Conservation (phyloP, 1,140 invertebrate species). For the Microplitis demolitor region DNA sequence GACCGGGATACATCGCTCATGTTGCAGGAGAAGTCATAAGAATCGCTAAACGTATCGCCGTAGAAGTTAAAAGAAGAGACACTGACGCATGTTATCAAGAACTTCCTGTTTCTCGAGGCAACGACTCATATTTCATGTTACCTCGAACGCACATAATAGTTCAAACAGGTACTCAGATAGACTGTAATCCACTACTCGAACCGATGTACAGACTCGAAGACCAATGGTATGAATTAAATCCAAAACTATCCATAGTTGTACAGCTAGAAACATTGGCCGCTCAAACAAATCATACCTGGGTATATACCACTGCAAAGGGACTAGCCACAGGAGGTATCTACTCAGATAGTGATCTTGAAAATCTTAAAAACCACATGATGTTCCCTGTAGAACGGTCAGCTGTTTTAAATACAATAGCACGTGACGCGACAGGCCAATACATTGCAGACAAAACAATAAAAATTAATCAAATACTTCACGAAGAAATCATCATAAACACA, state of each 20-base stretch:
- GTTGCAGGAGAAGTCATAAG: constrained; percentile 36
- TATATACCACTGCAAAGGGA: constrained; percentile 17
- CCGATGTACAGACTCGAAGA: constrained; percentile 19
- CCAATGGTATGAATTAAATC: constrained; percentile 28
- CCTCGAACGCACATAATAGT: constrained; percentile 28
- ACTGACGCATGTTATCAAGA: constrained; percentile 25
- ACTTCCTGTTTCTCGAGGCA: constrained; percentile 21
- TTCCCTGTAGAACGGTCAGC: constrained; percentile 32
- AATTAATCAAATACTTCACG: constrained; percentile 16
- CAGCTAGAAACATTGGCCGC: constrained; percentile 32
- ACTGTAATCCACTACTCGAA: constrained; percentile 20
- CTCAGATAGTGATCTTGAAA: not conserved
- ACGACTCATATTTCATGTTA: constrained; percentile 21
- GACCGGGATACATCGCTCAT: constrained; percentile 34
- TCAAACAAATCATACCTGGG: constrained; percentile 23
- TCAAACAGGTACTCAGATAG: constrained; percentile 11
- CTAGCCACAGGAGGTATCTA: constrained; percentile 27
- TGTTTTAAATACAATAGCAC: constrained; percentile 31
- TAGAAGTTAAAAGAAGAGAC: constrained; percentile 20
- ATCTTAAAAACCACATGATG: constrained; percentile 9
- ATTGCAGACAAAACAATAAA: not conserved
- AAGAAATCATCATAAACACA: constrained; percentile 3
- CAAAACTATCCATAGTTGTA: not conserved
- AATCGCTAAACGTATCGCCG: constrained; percentile 32
- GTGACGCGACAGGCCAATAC: constrained; percentile 10